These are phyloP conservation scores for Apostichopus leukothele DNA, from an alignment of 53 echinoderm and acorn worm genomes.

Conservation along the genomic window DNA sequence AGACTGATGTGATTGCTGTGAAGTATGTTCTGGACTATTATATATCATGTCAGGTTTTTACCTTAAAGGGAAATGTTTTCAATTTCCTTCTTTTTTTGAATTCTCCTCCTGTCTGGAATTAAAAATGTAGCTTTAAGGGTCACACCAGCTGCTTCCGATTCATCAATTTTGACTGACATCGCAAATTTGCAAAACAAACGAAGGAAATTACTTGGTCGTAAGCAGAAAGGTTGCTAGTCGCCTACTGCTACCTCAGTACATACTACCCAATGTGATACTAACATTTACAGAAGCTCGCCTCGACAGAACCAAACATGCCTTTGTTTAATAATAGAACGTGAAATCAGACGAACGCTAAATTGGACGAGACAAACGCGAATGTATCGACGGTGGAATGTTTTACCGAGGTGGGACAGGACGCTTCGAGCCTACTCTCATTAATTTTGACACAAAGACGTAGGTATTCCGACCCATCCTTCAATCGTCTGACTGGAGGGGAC, in stretches of 20 bases:
- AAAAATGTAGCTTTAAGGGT: too few relatives aligned
- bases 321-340: not conserved
- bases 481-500: not conserved
- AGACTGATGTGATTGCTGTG: too few relatives aligned
- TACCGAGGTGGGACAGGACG: not conserved
- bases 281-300: not conserved
- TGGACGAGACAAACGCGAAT: not conserved
- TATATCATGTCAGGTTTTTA: too few relatives aligned
- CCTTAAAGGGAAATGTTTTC: too few relatives aligned
- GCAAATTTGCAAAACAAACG: not conserved
- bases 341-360: not conserved
- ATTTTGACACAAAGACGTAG: not conserved
- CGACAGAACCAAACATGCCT: not conserved
- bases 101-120: too few relatives aligned
- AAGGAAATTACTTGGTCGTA: not conserved
- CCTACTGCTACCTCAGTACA: too few relatives aligned
- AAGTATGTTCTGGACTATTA: too few relatives aligned
- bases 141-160: too few relatives aligned
- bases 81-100: too few relatives aligned
- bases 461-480: not conserved
- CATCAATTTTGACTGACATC: not conserved
- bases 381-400: not conserved
- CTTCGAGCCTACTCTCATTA: not conserved
- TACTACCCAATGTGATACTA: not conserved
- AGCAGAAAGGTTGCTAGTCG: too few relatives aligned